Conservation (phyloP, 2,113 vertebrate genomes). For the Hippopotamus amphibius region DNA sequence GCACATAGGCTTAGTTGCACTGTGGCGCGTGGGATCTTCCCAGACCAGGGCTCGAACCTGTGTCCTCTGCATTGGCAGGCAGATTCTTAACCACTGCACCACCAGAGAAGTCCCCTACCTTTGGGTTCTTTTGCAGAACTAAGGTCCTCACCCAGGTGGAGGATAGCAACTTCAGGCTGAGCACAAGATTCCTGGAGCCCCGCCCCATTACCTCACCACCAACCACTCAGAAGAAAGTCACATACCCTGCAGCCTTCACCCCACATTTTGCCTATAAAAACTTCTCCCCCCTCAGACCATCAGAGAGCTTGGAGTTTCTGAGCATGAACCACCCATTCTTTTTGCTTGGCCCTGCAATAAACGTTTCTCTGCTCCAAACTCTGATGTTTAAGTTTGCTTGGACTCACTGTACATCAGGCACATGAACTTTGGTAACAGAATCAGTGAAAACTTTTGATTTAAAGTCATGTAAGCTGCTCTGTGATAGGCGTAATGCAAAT, state of each 20-base stretch:
- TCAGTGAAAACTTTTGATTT: constrained; percentile 40
- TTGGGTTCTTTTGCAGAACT: neutral
- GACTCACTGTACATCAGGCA: neutral
- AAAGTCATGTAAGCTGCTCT: neutral
- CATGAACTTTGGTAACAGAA: neutral
- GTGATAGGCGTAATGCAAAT: constrained; percentile 47
- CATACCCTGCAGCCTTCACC: neutral
- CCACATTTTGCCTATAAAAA: neutral
- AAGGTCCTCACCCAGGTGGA: neutral
- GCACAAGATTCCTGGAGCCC: neutral
- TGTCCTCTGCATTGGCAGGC: too few relatives aligned
- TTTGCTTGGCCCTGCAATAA: neutral
- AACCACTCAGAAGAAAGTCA: neutral
- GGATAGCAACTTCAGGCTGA: neutral
- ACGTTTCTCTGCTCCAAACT: neutral
- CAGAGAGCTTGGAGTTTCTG: neutral
- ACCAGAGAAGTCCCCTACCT: neutral
- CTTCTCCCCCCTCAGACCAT: neutral
- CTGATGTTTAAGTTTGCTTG: neutral
- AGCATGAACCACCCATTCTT: neutral
- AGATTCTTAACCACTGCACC: too few relatives aligned
- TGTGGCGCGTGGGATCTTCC: too few relatives aligned
- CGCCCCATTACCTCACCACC: neutral
- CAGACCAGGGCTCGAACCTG: too few relatives aligned
- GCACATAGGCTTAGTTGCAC: too few relatives aligned